A percentile compares a stretch with the other conserved stretches of the same genome.
Conservation (phyloP, 2,113 vertebrate genomes). For the Etheostoma spectabile region DNA sequence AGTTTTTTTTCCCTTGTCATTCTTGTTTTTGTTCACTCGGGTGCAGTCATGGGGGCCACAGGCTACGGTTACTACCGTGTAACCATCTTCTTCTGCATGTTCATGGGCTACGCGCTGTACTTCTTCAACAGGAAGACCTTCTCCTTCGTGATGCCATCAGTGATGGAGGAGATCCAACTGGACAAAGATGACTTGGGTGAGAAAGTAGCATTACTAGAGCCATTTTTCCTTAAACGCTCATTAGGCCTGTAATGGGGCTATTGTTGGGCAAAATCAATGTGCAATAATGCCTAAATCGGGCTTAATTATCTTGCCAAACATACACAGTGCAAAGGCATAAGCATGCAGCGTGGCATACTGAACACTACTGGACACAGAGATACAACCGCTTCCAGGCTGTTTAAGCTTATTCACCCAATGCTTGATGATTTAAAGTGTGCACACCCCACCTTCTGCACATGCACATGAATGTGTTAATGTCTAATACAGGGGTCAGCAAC, state of each 20-base stretch:
- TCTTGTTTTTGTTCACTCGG: not conserved
- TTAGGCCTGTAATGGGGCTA: not conserved
- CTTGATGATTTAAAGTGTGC: not conserved
- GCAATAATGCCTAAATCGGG: not conserved
- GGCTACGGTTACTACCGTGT: slow-evolving; percentile 89
- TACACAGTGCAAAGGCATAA: not conserved
- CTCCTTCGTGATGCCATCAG: slow-evolving; percentile 95
- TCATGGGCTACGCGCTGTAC: slow-evolving; percentile 93
- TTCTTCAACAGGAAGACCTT: slow-evolving; percentile 99
- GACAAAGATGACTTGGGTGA: slow-evolving; percentile 97
- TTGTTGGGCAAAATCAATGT: not conserved
- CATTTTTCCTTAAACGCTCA: not conserved
- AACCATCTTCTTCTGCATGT: slow-evolving; percentile 92
- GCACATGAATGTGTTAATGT: not conserved
- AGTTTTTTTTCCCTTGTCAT: not conserved
- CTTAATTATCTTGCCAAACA: not conserved
- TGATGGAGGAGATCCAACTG: slow-evolving; percentile 93
- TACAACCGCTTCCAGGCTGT: not conserved
- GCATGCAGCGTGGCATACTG: not conserved
- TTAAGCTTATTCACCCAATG: not conserved
- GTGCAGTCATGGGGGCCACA: slow-evolving; percentile 81
- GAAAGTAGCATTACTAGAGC: slow-evolving; percentile 27
- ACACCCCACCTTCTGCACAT: not conserved
- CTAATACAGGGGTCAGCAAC: not conserved
- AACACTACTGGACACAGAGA: not conserved